Percentiles rank a stretch among this genome's conserved stretches.
Conservation (phyloP, 2,888 invertebrate species). For the Sussaba pulchella region DNA sequence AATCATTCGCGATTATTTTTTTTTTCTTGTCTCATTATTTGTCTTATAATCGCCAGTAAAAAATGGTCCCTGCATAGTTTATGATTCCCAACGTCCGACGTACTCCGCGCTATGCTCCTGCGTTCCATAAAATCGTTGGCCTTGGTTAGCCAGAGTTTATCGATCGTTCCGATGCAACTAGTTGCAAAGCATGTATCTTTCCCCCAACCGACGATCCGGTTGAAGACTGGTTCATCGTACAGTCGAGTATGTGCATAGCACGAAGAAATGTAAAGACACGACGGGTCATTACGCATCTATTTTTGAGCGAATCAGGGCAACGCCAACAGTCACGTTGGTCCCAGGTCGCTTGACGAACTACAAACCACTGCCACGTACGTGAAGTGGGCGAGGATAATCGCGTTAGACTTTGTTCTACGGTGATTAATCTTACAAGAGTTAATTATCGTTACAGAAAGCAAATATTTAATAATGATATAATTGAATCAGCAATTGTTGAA, state of each 20-base stretch:
- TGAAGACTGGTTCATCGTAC: neutral
- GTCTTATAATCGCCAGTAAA: no score
- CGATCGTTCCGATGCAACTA: constrained; percentile 58
- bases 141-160: constrained; percentile 50
- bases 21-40: no score
- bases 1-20: no score
- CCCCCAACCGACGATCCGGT: neutral
- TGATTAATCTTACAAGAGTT: no score
- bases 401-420: no score
- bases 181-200: constrained; percentile 35
- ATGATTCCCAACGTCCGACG: no score
- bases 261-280: constrained; percentile 36
- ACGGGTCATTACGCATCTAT: constrained; percentile 63
- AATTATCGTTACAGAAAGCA: no score
- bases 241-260: no score
- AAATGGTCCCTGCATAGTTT: no score
- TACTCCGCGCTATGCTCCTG: neutral
- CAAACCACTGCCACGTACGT: neutral
- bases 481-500: no score
- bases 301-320: constrained; percentile 51
- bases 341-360: constrained; percentile 54
- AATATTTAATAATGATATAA: no score
- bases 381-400: constrained; percentile 27
- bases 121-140: constrained; percentile 21
- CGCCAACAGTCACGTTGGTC: constrained; percentile 13